These are phyloP conservation scores for Gallinago nigripennis DNA, from an alignment of 2,797 vertebrate species.

Conservation along the genomic window DNA sequence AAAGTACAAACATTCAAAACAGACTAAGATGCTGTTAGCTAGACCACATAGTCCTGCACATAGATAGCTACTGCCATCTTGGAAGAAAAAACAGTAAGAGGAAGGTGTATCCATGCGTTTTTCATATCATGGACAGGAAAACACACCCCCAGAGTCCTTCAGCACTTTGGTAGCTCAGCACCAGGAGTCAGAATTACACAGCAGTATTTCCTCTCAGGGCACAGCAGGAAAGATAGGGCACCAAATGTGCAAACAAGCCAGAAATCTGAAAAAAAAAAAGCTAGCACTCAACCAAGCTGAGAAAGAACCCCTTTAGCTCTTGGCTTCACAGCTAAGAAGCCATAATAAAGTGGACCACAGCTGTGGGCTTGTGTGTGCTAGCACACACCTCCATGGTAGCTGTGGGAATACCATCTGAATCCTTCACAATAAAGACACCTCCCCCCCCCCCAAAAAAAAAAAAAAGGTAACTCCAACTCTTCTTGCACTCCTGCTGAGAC, in stretches of 20 bases:
- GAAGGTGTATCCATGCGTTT: neutral
- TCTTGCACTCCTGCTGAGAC: neutral
- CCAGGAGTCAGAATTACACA: neutral
- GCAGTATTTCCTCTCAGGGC: neutral
- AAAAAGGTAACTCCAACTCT: neutral
- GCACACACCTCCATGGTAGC: neutral
- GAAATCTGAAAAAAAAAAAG: neutral
- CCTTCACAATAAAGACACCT: neutral
- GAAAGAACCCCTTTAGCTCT: neutral
- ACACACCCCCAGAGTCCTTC: neutral
- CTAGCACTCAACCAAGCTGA: neutral
- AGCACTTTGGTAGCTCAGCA: neutral
- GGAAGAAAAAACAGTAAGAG: neutral
- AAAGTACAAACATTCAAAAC: neutral
- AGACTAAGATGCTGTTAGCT: neutral
- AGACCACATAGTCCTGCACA: neutral
- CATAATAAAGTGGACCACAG: neutral
- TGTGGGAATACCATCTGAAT: neutral
- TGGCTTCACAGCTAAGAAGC: neutral
- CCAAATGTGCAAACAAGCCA: neutral
- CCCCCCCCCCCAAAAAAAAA: too few relatives aligned
- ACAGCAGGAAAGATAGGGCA: neutral
- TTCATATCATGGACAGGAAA: neutral
- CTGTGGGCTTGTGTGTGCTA: accelerated
- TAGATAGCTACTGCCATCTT: neutral